Evolutionary conservation across 2,113 vertebrate species (phyloP), one percentile per base, ranked within the genome.

Genomic region (Chinchilla lanigera): DNA sequence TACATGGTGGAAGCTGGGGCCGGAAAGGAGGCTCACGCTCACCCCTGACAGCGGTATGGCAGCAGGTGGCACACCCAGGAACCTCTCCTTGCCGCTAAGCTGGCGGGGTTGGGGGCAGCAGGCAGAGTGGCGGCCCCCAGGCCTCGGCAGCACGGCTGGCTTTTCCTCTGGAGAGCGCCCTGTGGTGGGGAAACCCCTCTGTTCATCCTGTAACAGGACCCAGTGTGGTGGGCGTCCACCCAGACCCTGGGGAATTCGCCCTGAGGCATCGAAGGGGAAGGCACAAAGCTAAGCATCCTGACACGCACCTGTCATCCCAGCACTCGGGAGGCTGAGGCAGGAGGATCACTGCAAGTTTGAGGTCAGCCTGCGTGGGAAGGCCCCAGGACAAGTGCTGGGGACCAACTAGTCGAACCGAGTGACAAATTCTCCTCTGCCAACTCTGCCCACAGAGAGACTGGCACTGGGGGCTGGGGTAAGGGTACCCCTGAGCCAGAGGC

Each of bases 1-100:
- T 50, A 19, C 6, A 22, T 16, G 50, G 58, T 19, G 8, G 41
- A 65, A 5, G 35, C 22, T 28, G 63, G 28, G 6, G 0, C 26
- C 1, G 3, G 33, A 33, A 38, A 41, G 2, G 3, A 14, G 60
- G 63, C 90, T 38, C 2, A 20, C 2, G 3, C 60, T 14, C 0
- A 12, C 5, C 14, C 56, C 75, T 6, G 61, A 22, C 50, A 6
- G 89, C 12, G 5, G 1, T 28, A 13, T 35, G 35, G 60, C 38
- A 0, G 41, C 38, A 2, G 22, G 80, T 16, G 20, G 54, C 3
- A 9, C 28, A n/a, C 12, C 56, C 3, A 0, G 58, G 1, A 7
- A 84, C 67, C 78, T 52, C 52, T 44, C 38, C 13, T 10, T 3
- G 0, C 10, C 28, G 26, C 5, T 47, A 10, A 47, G 84, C 26